A percentile compares a stretch with the other conserved stretches of the same genome.
Conservation (phyloP, 2,888 invertebrate genomes). For the Xanthorhoe designata region DNA sequence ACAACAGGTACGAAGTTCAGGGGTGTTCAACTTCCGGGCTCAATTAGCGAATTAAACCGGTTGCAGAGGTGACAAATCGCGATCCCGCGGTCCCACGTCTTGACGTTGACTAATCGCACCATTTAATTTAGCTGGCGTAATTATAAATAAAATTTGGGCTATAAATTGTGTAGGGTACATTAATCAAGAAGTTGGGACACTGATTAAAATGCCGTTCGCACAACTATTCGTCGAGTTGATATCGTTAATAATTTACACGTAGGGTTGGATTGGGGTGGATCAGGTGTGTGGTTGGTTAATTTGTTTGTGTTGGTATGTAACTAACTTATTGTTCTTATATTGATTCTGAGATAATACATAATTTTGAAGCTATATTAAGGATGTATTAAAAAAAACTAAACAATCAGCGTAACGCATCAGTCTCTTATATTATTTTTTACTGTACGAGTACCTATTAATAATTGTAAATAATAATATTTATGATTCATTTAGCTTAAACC, state of each 20-base stretch:
- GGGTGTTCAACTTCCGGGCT: conserved; percentile 73
- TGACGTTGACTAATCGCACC: conserved; percentile 82
- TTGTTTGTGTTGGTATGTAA: conserved; percentile 43
- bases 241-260: conserved; percentile 83
- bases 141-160: conserved; percentile 85
- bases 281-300: conserved; percentile 66
- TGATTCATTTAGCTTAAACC: too few relatives aligned
- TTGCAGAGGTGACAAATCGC: conserved; percentile 83
- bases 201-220: conserved; percentile 85
- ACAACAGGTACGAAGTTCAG: conserved; percentile 70
- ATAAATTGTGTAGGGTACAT: conserved; percentile 82
- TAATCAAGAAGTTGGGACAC: conserved; percentile 87
- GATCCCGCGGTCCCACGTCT: conserved; percentile 71
- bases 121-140: conserved; percentile 83
- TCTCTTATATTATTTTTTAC: too few relatives aligned
- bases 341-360: conserved; percentile 7
- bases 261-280: conserved; percentile 65
- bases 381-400: too few relatives aligned
- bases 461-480: too few relatives aligned
- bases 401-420: too few relatives aligned
- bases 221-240: conserved; percentile 83
- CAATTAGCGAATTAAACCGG: conserved; percentile 83
- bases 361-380: background rate
- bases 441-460: too few relatives aligned
- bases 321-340: conserved; percentile 28